Conservation (phyloP, 2,113 vertebrate species). For the Strigops habroptila region DNA sequence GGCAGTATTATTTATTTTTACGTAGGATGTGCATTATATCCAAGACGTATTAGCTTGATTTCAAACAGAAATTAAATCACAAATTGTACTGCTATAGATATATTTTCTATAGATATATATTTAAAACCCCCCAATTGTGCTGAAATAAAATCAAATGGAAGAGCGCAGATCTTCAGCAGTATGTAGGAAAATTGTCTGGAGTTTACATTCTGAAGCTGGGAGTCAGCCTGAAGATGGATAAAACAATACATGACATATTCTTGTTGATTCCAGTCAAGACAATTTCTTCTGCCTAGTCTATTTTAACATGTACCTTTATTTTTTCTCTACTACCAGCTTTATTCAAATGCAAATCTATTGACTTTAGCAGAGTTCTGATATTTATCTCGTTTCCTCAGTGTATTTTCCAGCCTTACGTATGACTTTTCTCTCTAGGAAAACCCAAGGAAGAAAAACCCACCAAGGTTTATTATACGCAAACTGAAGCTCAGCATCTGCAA, state of each 20-base stretch:
- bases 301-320: not conserved
- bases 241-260: not conserved
- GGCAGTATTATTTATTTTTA: not conserved
- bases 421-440: slow-evolving; percentile 8
- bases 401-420: not conserved
- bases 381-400: slow-evolving; percentile 33
- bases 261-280: not conserved
- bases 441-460: not conserved
- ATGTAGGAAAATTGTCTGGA: not conserved
- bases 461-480: not conserved
- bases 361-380: slow-evolving; percentile 27
- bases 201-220: not conserved
- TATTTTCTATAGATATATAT: not conserved
- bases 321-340: not conserved
- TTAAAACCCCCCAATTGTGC: not conserved
- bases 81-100: not conserved
- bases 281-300: not conserved
- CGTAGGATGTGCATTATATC: not conserved
- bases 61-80: not conserved
- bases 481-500: not conserved
- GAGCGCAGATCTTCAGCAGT: not conserved
- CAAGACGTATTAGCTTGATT: not conserved
- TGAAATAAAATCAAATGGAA: not conserved
- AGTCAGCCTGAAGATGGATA: not conserved
- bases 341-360: slow-evolving; percentile 43